A percentile compares a stretch with the other conserved stretches of the same genome.
Evolutionary conservation across 1,140 invertebrate genomes (phyloP).

Genomic region (Amphibalanus amphitrite): DNA sequence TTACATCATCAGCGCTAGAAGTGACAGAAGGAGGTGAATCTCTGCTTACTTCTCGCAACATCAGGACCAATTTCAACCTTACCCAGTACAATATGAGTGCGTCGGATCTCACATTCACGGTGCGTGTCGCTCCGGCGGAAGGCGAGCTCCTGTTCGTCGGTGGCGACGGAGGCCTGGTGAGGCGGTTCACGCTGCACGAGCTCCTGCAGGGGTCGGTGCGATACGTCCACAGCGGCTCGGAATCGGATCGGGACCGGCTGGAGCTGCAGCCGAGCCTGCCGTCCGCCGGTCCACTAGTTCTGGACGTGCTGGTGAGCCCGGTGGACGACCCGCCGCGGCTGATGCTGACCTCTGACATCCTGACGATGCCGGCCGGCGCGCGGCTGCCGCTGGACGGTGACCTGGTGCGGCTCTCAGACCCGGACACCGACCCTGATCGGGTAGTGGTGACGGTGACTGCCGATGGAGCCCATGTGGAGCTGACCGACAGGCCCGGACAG

Average conservation of each 20-base stretch:
- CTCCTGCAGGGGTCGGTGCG: slow-evolving; percentile 49
- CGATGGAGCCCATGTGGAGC: too few species aligned
- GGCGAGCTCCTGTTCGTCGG: slow-evolving; percentile 50
- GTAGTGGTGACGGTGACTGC: too few species aligned
- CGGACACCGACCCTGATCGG: too few species aligned
- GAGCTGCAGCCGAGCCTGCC: slow-evolving; percentile 63
- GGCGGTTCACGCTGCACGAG: slow-evolving; percentile 31
- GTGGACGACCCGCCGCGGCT: slow-evolving; percentile 77
- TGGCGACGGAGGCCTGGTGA: slow-evolving; percentile 20
- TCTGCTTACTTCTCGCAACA: slow-evolving; percentile 25
- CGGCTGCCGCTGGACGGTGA: too few species aligned
- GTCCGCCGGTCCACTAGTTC: slow-evolving; percentile 50
- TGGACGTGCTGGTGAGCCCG: slow-evolving; percentile 64
- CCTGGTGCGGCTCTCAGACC: too few species aligned
- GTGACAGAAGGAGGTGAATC: too few species aligned
- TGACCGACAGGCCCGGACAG: too few species aligned
- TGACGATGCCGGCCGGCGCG: too few species aligned
- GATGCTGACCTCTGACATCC: slow-evolving; percentile 37
- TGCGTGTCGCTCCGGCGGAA: slow-evolving; percentile 49
- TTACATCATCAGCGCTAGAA: too few species aligned
- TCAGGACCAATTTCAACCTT: slow-evolving; percentile 67
- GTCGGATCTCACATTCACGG: slow-evolving; percentile 55
- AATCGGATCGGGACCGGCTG: slow-evolving; percentile 62
- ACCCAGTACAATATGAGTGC: slow-evolving; percentile 56
- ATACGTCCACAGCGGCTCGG: slow-evolving; percentile 67